phyloP scores from a whole-genome alignment of 2,113 vertebrate species.

The Brienomyrus longianalis region DNA sequence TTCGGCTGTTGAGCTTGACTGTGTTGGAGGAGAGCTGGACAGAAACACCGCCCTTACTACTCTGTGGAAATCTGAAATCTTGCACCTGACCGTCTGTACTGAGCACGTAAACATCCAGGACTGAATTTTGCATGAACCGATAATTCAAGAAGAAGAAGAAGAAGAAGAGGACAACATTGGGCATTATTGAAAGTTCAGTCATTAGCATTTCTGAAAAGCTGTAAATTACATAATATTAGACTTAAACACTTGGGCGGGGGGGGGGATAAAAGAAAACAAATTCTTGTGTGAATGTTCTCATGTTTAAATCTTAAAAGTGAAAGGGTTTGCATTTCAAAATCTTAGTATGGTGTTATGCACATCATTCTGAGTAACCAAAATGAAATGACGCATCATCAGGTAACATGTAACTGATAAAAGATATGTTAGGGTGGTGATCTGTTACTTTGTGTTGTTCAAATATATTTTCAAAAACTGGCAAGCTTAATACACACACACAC shows the following conservation, averaged over 20 bases:
- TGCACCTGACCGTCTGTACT: slow-evolving; percentile 96
- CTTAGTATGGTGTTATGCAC: neutral
- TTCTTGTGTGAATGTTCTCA: neutral
- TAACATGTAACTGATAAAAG: neutral
- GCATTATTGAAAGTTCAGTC: slow-evolving; percentile 23
- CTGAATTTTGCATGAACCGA: slow-evolving; percentile 51
- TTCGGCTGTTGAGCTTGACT: slow-evolving; percentile 96
- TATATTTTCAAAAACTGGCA: neutral
- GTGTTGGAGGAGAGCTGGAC: slow-evolving; percentile 95
- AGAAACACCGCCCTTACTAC: slow-evolving; percentile 80
- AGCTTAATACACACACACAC: no score
- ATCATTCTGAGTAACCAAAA: neutral
- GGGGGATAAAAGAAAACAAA: neutral
- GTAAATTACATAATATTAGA: neutral
- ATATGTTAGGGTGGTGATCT: neutral
- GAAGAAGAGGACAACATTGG: slow-evolving; percentile 1
- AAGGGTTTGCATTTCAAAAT: neutral
- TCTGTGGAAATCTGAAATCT: slow-evolving; percentile 94
- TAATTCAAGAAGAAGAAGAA: slow-evolving; percentile 13
- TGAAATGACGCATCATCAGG: neutral
- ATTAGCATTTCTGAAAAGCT: neutral
- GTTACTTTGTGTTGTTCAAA: neutral
- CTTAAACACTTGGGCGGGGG: neutral
- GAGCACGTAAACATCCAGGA: slow-evolving; percentile 91
- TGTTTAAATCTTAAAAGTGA: neutral